phyloP scores from a whole-genome alignment of 2,797 vertebrate genomes.

The Protosalanx chinensis region DNA sequence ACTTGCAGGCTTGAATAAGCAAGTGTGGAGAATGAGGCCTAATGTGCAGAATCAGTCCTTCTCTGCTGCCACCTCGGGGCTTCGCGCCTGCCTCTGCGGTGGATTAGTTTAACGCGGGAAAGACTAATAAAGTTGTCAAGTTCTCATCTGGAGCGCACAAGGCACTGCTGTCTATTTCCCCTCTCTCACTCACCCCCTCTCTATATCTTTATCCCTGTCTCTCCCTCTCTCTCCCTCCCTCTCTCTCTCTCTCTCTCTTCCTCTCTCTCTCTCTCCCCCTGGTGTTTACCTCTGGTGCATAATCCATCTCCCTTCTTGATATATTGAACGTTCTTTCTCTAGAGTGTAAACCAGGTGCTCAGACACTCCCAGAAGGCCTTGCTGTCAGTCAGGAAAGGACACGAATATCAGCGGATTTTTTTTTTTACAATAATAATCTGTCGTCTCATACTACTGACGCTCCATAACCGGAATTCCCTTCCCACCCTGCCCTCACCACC shows the following conservation, averaged over 20 bases:
- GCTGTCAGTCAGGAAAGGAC: not conserved
- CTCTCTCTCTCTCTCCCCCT: not conserved
- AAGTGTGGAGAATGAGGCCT: constrained; percentile 61
- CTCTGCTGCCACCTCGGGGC: constrained; percentile 56
- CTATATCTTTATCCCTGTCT: not conserved
- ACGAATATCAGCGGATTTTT: too few relatives aligned
- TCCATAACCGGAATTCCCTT: too few relatives aligned
- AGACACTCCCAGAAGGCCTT: constrained; percentile 9
- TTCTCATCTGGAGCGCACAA: constrained; percentile 64
- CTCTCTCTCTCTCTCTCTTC: not conserved
- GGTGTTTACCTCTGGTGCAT: not conserved
- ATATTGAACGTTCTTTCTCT: not conserved
- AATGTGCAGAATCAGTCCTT: constrained; percentile 62
- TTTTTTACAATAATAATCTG: not conserved
- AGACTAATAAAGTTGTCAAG: constrained; percentile 67
- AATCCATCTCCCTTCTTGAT: constrained; percentile 7
- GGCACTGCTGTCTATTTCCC: constrained; percentile 31
- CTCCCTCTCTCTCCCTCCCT: not conserved
- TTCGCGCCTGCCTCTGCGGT: constrained; percentile 39
- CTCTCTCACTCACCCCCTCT: constrained; percentile 20
- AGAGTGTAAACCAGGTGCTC: constrained; percentile 9
- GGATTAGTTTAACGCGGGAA: constrained; percentile 60
- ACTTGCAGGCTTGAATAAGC: constrained; percentile 68
- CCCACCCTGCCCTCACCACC: too few relatives aligned
- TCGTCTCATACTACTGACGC: too few relatives aligned